Base-by-base conservation (phyloP, 1,140 invertebrate genomes). In the Arion vulgaris region DNA sequence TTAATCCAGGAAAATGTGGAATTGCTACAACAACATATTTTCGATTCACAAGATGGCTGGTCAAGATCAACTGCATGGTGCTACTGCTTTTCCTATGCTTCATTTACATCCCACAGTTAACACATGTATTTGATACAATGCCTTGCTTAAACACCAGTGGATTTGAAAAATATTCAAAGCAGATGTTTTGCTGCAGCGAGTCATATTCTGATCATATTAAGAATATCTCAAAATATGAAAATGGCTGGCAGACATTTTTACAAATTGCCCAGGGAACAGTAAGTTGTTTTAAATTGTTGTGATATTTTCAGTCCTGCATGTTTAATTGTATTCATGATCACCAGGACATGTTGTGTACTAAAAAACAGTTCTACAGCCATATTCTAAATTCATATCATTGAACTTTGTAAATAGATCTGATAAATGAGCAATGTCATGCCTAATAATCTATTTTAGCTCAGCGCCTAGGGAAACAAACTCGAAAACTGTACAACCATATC, bases 21-120 rank as follows among this genome's bases (percentile, higher is more conserved):
- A 95, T 94, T 15, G 95, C 95, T 0, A 94, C 95, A 26, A 94
- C 94, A 11, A 94, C 94, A 0, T 96, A 95, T 91, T 96, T 96
- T 90, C 94, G 94, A 87, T 95, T 96, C 86, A 92, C 96, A 32
- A 93, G 95, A 68, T 95, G 94, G 94, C 91, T 96, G 57, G 94
- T 96, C 89, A 89, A 94, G n/a, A 88, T 96, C 38, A 95, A 96
- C 90, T 92, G 92, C 36, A 45, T 94, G 28, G 82, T 94, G 13
- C 90, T 87, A 68, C 80, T 89, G 15, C n/a, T 84, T n/a, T 77
- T 88, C 39, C 86, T 89, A 23, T 74, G 86, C 11, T 38, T 90
- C 36, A 88, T 88, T 13, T 87, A 84, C 62, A 76, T 88, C 2
- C 34, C 83, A 13, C 80, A 81, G 11, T 23, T n/a, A 9, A 49